Evolutionary conservation across 2,797 vertebrate genomes (phyloP).

Genomic region (Rallus crepitans): DNA sequence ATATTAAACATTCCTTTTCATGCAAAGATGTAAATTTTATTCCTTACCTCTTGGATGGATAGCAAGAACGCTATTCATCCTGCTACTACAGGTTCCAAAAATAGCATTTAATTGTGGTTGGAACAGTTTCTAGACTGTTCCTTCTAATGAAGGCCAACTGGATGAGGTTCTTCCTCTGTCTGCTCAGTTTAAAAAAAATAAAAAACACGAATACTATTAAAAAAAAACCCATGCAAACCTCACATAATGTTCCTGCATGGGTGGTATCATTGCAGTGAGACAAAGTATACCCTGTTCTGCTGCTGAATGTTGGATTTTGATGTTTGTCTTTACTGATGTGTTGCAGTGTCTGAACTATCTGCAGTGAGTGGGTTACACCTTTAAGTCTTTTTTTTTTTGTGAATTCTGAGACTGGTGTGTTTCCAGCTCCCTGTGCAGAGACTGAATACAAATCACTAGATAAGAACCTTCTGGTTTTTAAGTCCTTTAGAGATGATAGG

Average conservation of each 20-base stretch:
- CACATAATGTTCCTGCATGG: neutral
- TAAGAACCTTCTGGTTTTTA: neutral
- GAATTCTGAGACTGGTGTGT: neutral
- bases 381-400: neutral
- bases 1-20: neutral
- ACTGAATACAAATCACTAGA: neutral
- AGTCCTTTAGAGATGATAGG: neutral
- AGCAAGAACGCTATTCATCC: neutral
- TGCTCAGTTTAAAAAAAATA: neutral
- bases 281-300: conserved; percentile 14
- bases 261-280: conserved; percentile 1
- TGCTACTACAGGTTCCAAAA: conserved; percentile 17
- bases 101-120: conserved; percentile 27
- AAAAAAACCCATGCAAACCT: neutral
- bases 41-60: neutral
- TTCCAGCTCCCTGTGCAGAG: neutral
- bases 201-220: neutral
- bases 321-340: conserved; percentile 47
- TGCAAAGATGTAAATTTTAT: neutral
- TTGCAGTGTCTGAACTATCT: conserved; percentile 28
- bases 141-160: conserved; percentile 11
- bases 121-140: conserved; percentile 28
- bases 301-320: conserved; percentile 4
- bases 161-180: neutral
- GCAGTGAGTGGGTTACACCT: neutral